phyloP scores from a whole-genome alignment of 2,888 invertebrate species.

The Xestia ashworthii region DNA sequence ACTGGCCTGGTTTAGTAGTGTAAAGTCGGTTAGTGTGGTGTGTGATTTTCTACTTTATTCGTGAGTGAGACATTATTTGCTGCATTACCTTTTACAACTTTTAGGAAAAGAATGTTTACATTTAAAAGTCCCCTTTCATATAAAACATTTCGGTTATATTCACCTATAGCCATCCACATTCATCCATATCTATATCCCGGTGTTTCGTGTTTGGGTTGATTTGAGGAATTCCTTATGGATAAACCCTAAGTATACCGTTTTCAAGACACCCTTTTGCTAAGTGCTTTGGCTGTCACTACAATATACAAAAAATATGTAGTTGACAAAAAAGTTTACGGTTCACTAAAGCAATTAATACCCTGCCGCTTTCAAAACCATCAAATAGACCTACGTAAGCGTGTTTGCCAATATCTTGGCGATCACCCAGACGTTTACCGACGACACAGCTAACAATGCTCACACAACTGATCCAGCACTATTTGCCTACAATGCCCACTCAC shows the following conservation, averaged over 20 bases:
- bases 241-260: not conserved
- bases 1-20: constrained; percentile 35
- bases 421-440: constrained; percentile 18
- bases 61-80: not conserved
- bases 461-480: constrained; percentile 15
- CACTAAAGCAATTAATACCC: not conserved
- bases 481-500: constrained; percentile 28
- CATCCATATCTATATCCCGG: not conserved
- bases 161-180: not conserved
- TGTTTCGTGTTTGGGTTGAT: not conserved
- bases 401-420: constrained; percentile 27
- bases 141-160: not conserved
- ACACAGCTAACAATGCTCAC: constrained; percentile 1
- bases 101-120: not conserved
- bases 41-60: not conserved
- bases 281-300: not conserved
- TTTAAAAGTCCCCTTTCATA: not conserved
- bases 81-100: not conserved
- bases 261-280: not conserved
- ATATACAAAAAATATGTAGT: not conserved
- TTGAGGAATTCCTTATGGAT: not conserved
- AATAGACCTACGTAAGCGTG: constrained; percentile 11
- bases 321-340: not conserved
- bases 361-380: constrained; percentile 13
- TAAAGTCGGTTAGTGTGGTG: not conserved